These are phyloP conservation scores for Harpalus rufipes DNA, from an alignment of 2,888 invertebrate genomes.

Conservation along the genomic window DNA sequence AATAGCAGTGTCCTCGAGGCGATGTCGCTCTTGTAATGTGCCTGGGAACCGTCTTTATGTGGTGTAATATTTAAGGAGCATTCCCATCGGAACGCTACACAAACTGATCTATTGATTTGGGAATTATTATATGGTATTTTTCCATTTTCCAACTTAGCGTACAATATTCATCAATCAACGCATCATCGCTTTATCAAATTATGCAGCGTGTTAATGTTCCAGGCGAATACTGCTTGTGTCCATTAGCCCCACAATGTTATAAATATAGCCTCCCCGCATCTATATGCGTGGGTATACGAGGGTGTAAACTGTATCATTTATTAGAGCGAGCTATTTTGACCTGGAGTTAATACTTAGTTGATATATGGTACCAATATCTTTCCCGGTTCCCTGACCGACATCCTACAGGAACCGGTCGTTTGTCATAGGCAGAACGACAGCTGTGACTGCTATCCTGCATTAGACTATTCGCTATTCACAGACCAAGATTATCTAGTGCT, in stretches of 20 bases:
- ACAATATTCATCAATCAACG: too few species aligned
- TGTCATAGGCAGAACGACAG: conserved; percentile 8
- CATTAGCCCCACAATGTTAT: not conserved
- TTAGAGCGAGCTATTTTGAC: not conserved
- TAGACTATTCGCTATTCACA: not conserved
- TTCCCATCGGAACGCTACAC: too few species aligned
- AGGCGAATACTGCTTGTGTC: too few species aligned
- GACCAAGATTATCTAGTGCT: not conserved
- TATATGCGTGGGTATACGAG: not conserved
- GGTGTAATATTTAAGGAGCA: not conserved
- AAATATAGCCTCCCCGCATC: not conserved
- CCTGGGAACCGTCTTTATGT: too few species aligned
- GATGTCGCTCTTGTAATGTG: too few species aligned
- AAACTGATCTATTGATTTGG: too few species aligned
- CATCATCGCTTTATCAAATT: too few species aligned
- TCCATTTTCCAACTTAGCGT: too few species aligned
- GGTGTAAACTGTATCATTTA: not conserved
- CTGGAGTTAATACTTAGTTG: not conserved
- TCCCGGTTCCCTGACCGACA: not conserved
- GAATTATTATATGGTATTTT: too few species aligned
- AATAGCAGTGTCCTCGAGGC: too few species aligned
- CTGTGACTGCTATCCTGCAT: not conserved
- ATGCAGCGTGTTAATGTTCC: too few species aligned
- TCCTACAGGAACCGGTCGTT: conserved; percentile 5
- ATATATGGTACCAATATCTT: conserved; percentile 3